phyloP scores from a whole-genome alignment of 2,888 invertebrate genomes.

The Parthenolecanium corni region DNA sequence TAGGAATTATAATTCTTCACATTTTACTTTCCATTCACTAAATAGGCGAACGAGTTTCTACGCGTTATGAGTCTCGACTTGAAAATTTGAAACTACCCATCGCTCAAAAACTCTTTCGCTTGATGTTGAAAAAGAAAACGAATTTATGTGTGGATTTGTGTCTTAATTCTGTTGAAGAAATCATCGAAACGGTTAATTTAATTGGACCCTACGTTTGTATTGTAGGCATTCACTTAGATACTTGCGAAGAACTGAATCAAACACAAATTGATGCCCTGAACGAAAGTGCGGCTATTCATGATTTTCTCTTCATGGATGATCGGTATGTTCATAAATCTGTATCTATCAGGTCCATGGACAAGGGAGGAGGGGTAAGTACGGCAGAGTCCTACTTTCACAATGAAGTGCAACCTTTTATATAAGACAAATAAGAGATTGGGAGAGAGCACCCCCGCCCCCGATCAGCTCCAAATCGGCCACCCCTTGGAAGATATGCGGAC shows the following conservation, averaged over 20 bases:
- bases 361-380: no score
- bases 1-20: no score
- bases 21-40: no score
- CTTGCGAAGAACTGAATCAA: neutral
- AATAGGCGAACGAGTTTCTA: neutral
- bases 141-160: conserved; percentile 3
- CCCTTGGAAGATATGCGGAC: no score
- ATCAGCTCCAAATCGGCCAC: no score
- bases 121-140: conserved; percentile 7
- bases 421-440: no score
- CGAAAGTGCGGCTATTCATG: neutral
- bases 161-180: neutral
- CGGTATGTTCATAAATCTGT: no score
- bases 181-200: conserved; percentile 1
- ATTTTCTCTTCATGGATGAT: conserved; percentile 15
- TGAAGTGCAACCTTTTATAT: no score
- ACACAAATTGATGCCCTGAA: neutral
- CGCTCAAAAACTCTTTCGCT: conserved; percentile 2
- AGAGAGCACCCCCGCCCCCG: no score
- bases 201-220: conserved; percentile 21
- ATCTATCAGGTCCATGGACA: no score
- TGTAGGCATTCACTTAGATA: neutral
- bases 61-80: conserved; percentile 3
- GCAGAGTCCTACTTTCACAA: no score
- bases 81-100: neutral